Percentiles rank a stretch among this genome's conserved stretches.
Evolutionary conservation across 30 jellyfish, hydroid and myxozoan genomes (phyloP).

Genomic region (Hydra vulgaris): DNA sequence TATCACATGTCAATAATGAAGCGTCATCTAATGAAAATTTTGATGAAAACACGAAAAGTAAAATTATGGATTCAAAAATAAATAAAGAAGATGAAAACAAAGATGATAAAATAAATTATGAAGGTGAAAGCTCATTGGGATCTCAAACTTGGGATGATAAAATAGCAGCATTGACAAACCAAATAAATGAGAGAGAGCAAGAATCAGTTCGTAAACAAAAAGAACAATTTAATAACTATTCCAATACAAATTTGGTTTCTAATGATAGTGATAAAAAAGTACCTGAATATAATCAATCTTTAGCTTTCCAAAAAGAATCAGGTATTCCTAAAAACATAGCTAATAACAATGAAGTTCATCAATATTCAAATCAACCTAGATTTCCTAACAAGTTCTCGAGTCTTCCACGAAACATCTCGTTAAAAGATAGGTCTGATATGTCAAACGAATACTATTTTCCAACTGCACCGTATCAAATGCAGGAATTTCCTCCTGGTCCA

Average conservation of each 20-base stretch:
- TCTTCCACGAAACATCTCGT: background rate
- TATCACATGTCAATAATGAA: too few species aligned
- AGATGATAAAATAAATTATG: background rate
- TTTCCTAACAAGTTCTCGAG: slow-evolving; percentile 3
- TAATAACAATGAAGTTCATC: background rate
- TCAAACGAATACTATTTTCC: background rate
- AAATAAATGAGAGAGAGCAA: background rate
- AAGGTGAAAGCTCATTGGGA: background rate
- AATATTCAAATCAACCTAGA: background rate
- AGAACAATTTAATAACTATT: background rate
- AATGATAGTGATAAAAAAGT: background rate
- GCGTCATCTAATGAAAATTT: too few species aligned
- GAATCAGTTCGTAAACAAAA: background rate
- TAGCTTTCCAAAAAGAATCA: background rate
- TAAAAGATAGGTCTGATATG: background rate
- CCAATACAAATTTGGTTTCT: background rate
- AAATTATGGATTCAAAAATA: too few species aligned
- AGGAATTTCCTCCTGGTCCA: background rate
- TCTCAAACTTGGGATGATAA: slow-evolving; percentile 1
- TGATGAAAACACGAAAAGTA: too few species aligned
- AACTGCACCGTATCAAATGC: background rate
- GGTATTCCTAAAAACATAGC: background rate
- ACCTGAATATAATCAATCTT: background rate
- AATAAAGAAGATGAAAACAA: background rate
- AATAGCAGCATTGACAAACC: background rate